Percentiles rank a stretch among this genome's conserved stretches.
Evolutionary conservation across 2,888 invertebrate species (phyloP).

Genomic region (Sinotaia quadrata): DNA sequence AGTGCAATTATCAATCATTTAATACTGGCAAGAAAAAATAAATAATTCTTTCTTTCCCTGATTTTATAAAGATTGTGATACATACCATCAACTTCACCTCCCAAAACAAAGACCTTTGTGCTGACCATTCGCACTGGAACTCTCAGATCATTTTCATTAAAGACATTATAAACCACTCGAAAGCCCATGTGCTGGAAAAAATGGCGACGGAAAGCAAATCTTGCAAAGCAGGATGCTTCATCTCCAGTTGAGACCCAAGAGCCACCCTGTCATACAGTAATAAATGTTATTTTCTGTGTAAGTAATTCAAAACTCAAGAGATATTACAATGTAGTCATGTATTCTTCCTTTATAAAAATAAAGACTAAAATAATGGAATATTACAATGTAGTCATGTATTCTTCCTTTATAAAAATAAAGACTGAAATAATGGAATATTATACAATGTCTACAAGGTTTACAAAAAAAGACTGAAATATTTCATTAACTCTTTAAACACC

Average conservation of each 20-base stretch:
- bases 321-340: not conserved
- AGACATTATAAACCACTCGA: conserved; percentile 56
- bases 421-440: no score
- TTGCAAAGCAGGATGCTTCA: conserved; percentile 67
- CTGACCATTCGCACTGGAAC: conserved; percentile 56
- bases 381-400: no score
- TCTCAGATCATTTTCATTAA: conserved; percentile 25
- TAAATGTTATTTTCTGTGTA: not conserved
- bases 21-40: no score
- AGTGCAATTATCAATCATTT: no score
- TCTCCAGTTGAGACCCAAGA: conserved; percentile 70
- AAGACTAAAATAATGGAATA: not conserved
- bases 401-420: no score
- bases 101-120: conserved; percentile 57
- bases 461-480: no score
- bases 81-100: no score
- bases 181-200: conserved; percentile 71
- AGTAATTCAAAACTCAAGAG: not conserved
- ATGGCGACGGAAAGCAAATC: conserved; percentile 69
- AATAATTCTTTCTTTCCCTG: no score
- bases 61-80: no score
- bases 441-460: no score
- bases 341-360: not conserved
- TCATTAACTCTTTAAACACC: no score
- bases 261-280: conserved; percentile 67